These are phyloP conservation scores for Tillus elongatus DNA, from an alignment of 2,888 invertebrate species.

Conservation along the genomic window DNA sequence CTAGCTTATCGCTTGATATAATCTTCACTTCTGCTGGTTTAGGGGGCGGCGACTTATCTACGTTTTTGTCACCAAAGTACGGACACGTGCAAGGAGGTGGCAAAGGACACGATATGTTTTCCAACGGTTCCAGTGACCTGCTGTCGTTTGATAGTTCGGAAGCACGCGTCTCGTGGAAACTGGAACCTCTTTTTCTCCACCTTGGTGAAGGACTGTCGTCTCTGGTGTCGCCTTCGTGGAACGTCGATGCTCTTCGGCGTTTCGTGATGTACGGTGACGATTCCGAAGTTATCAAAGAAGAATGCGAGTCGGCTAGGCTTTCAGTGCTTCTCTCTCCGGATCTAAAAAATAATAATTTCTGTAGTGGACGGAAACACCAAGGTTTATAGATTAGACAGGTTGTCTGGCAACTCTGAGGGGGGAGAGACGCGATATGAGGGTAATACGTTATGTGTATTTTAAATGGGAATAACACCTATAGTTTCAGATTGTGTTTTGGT, in stretches of 20 bases:
- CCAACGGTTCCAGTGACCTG: conserved; percentile 22
- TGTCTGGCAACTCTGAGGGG: no score
- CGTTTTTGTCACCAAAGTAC: conserved; percentile 64
- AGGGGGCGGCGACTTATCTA: conserved; percentile 42
- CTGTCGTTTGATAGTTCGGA: not conserved
- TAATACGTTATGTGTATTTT: no score
- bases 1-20: conserved; percentile 35
- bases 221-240: conserved; percentile 42
- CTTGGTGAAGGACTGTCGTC: conserved; percentile 38
- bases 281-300: conserved; percentile 32
- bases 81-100: conserved; percentile 76
- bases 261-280: conserved; percentile 25
- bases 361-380: no score
- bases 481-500: no score
- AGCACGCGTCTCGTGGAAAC: conserved; percentile 40
- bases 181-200: conserved; percentile 42
- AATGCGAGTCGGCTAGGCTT: conserved; percentile 34
- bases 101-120: conserved; percentile 43
- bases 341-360: no score
- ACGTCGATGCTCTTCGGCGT: conserved; percentile 43
- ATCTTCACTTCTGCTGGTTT: conserved; percentile 47
- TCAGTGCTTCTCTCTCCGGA: conserved; percentile 29
- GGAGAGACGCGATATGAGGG: no score
- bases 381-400: no score
- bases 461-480: no score